These are phyloP conservation scores for Rhyacophila brunnea DNA, from an alignment of 1,140 invertebrate species.

Conservation along the genomic window DNA sequence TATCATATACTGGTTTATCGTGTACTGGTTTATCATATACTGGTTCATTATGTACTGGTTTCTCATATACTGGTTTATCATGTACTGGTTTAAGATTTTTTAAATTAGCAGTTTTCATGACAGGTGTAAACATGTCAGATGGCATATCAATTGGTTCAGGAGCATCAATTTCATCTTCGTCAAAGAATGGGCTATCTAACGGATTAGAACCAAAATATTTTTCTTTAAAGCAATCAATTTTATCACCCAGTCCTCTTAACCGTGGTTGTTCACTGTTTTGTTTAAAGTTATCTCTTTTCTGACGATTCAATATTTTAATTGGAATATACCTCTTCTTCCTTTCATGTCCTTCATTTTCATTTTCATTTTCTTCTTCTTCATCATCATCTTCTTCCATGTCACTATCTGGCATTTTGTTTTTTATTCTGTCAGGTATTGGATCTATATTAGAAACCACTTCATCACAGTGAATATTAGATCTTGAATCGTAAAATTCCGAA, in stretches of 20 bases:
- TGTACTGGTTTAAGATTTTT: too few species aligned
- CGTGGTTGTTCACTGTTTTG: slow-evolving; percentile 41
- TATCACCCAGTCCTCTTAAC: slow-evolving; percentile 61
- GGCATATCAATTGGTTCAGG: slow-evolving; percentile 43
- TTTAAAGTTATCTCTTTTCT: slow-evolving; percentile 25
- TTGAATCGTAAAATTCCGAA: slow-evolving; percentile 62
- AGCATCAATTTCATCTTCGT: slow-evolving; percentile 54
- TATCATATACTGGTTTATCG: too few species aligned
- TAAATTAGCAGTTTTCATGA: too few species aligned
- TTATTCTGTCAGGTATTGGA: slow-evolving; percentile 54
- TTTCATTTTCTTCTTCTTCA: slow-evolving; percentile 31
- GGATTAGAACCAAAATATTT: slow-evolving; percentile 74
- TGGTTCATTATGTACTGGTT: too few species aligned
- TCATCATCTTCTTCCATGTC: slow-evolving; percentile 39
- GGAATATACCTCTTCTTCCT: slow-evolving; percentile 8
- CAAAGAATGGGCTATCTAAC: slow-evolving; percentile 72
- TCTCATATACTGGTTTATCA: too few species aligned
- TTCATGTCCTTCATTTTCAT: slow-evolving; percentile 35
- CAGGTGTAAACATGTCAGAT: neutral
- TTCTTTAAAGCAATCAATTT: slow-evolving; percentile 70
- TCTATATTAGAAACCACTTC: slow-evolving; percentile 54
- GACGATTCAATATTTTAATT: neutral
- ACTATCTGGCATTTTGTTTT: slow-evolving; percentile 43
- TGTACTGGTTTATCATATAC: too few species aligned
- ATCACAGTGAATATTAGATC: slow-evolving; percentile 47